phyloP scores from a whole-genome alignment of 1,140 invertebrate species.

The Ostrea denselamellosa region DNA sequence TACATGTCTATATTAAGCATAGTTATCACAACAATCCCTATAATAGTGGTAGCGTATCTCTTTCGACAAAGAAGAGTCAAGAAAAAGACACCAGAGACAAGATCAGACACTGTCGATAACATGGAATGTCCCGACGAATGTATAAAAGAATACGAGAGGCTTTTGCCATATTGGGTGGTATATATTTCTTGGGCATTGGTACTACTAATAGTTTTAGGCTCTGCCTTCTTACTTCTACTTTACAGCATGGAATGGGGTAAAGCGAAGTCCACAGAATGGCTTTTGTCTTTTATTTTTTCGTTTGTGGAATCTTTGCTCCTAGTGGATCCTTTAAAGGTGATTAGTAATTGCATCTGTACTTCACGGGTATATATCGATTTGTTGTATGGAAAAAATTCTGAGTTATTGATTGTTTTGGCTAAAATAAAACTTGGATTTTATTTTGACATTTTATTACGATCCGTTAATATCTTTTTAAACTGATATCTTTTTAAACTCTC shows the following conservation, averaged over 20 bases:
- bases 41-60: slow-evolving; percentile 46
- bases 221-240: slow-evolving; percentile 62
- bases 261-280: slow-evolving; percentile 67
- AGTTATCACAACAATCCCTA: slow-evolving; percentile 48
- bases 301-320: slow-evolving; percentile 64
- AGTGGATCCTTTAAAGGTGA: slow-evolving; percentile 70
- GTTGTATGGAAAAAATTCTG: no score
- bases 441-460: no score
- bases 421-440: no score
- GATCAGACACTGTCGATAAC: neutral
- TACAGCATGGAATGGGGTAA: slow-evolving; percentile 69
- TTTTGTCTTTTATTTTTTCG: slow-evolving; percentile 64
- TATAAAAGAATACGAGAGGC: neutral
- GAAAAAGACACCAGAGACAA: neutral
- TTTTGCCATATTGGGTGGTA: slow-evolving; percentile 64
- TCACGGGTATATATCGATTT: no score
- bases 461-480: no score
- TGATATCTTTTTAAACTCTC: no score
- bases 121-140: neutral
- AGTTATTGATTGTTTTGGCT: no score
- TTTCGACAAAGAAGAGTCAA: neutral
- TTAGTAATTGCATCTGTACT: neutral
- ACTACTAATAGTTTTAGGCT: slow-evolving; percentile 37
- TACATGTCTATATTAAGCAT: slow-evolving; percentile 56
- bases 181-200: slow-evolving; percentile 70